A percentile compares a stretch with the other conserved stretches of the same genome.
These are phyloP conservation scores for Antigone vipio DNA, from an alignment of 2,113 vertebrate species.

Conservation along the genomic window DNA sequence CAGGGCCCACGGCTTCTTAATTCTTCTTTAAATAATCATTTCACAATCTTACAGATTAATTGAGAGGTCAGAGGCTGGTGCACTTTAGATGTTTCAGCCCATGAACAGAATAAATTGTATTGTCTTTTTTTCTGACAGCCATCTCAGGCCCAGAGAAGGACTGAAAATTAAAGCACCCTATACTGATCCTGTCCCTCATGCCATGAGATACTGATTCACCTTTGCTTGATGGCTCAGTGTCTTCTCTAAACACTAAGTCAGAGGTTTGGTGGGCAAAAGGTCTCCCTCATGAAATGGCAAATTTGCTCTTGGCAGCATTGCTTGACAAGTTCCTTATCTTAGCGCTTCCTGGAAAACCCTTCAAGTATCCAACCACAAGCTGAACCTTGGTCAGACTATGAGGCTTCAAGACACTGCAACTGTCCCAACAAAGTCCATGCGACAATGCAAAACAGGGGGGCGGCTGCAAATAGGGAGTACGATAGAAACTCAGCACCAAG, in stretches of 20 bases:
- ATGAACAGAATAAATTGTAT: background rate
- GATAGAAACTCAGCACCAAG: background rate
- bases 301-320: background rate
- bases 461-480: background rate
- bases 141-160: background rate
- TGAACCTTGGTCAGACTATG: background rate
- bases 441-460: background rate
- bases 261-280: background rate
- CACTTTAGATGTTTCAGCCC: background rate
- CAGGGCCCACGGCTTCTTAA: background rate
- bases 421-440: rapidly evolving
- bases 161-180: background rate
- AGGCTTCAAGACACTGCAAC: background rate
- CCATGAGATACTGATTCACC: background rate
- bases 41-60: background rate
- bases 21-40: background rate
- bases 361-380: background rate
- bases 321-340: background rate
- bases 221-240: background rate
- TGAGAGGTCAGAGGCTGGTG: background rate
- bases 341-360: background rate
- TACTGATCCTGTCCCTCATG: background rate
- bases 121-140: background rate
- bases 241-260: background rate
- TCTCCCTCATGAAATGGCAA: background rate